Evolutionary conservation across 2,113 vertebrate genomes (phyloP).

Genomic region (Sarotherodon lohbergeri): DNA sequence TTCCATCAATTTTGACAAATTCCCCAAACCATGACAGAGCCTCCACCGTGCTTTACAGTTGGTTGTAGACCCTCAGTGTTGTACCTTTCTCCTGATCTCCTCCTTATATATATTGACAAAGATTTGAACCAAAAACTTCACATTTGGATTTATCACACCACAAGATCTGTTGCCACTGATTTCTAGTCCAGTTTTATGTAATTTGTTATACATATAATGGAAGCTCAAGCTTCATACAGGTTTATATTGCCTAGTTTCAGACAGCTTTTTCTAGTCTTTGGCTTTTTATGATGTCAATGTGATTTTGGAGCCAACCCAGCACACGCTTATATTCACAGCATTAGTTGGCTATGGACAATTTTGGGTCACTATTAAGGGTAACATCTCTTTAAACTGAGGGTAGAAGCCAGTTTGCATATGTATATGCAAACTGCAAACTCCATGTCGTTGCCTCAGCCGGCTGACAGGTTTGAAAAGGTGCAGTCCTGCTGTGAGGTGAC

Average conservation of each 20-base stretch:
- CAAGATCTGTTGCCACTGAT: not conserved
- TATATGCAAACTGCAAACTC: not conserved
- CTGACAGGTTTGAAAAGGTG: not conserved
- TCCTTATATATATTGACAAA: not conserved
- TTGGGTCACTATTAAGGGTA: not conserved
- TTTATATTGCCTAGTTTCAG: not conserved
- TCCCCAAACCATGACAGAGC: not conserved
- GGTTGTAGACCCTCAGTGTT: not conserved
- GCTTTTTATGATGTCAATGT: not conserved
- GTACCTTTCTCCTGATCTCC: not conserved
- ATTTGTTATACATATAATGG: not conserved
- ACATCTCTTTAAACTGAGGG: not conserved
- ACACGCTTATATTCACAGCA: fast-evolving
- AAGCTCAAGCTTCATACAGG: not conserved
- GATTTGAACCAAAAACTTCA: not conserved
- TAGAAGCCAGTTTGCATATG: not conserved
- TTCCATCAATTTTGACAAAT: not conserved
- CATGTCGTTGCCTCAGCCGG: not conserved
- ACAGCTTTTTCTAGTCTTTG: not conserved
- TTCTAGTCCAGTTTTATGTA: not conserved
- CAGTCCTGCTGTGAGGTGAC: not conserved
- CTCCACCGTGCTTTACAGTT: not conserved
- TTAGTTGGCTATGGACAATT: not conserved
- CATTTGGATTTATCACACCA: not conserved
- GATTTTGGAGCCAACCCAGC: not conserved